Percentiles rank a stretch among this genome's conserved stretches.
phyloP scores from a whole-genome alignment of 2,797 vertebrate genomes.

The Myotis daubentonii region DNA sequence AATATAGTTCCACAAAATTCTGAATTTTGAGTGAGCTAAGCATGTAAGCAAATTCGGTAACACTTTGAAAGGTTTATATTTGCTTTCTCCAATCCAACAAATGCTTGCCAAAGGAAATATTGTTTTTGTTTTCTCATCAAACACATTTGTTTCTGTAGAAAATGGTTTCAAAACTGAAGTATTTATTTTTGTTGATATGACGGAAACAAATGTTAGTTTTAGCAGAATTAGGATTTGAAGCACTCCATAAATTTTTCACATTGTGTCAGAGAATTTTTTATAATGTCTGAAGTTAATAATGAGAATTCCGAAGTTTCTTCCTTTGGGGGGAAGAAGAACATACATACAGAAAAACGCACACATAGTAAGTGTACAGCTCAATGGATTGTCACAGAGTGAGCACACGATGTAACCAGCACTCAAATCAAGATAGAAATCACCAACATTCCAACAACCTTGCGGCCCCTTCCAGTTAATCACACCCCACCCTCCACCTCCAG shows the following conservation, averaged over 20 bases:
- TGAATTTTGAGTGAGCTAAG: background rate
- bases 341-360: background rate
- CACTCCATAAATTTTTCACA: background rate
- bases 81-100: background rate
- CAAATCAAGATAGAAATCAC: background rate
- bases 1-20: background rate
- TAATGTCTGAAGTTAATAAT: background rate
- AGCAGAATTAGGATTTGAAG: slow-evolving; percentile 13
- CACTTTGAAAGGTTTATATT: background rate
- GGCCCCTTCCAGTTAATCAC: background rate
- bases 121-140: slow-evolving; percentile 53
- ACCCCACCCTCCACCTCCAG: rapidly evolving
- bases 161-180: slow-evolving; percentile 23
- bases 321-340: background rate
- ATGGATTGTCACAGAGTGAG: background rate
- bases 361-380: background rate
- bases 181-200: slow-evolving; percentile 46
- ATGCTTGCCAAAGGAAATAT: slow-evolving; percentile 38
- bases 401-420: background rate
- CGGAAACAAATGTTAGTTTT: slow-evolving; percentile 53
- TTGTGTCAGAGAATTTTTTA: background rate
- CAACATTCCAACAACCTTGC: background rate
- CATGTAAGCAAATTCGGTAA: background rate
- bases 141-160: slow-evolving; percentile 58
- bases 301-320: background rate